A percentile compares a stretch with the other conserved stretches of the same genome.
These are phyloP conservation scores for Vireo altiloquus DNA, from an alignment of 2,113 vertebrate genomes.

Conservation along the genomic window DNA sequence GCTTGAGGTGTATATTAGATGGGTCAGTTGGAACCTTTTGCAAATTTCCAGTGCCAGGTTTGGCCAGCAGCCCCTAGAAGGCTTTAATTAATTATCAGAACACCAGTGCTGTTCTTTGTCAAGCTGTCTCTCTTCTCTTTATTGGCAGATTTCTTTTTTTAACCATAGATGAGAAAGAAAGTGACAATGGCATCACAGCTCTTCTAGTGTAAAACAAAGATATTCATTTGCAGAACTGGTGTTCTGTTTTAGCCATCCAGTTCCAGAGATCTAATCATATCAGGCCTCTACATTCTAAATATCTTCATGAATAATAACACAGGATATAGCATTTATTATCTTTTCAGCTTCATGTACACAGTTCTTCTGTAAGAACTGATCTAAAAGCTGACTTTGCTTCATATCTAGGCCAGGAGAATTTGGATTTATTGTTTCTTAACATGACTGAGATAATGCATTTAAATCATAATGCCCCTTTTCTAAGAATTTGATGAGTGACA, in stretches of 20 bases:
- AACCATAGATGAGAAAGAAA: not conserved
- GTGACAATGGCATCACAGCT: not conserved
- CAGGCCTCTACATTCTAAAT: not conserved
- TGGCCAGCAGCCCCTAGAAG: not conserved
- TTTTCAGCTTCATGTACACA: not conserved
- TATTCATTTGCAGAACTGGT: not conserved
- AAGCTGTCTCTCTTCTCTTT: not conserved
- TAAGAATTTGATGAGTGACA: not conserved
- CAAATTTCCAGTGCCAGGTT: not conserved
- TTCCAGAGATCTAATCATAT: not conserved
- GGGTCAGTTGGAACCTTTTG: not conserved
- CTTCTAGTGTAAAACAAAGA: not conserved
- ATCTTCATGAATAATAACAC: not conserved
- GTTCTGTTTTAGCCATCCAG: not conserved
- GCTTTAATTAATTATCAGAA: not conserved
- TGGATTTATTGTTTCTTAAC: not conserved
- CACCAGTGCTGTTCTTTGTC: not conserved
- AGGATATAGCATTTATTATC: not conserved
- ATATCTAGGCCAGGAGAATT: not conserved
- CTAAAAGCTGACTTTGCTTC: not conserved
- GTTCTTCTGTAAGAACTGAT: not conserved
- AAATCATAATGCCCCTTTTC: not conserved
- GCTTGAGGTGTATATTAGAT: not conserved
- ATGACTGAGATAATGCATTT: not conserved
- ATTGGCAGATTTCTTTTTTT: not conserved